Evolutionary conservation across 2,797 vertebrate species (phyloP).

Genomic region (Sparidentex hasta): DNA sequence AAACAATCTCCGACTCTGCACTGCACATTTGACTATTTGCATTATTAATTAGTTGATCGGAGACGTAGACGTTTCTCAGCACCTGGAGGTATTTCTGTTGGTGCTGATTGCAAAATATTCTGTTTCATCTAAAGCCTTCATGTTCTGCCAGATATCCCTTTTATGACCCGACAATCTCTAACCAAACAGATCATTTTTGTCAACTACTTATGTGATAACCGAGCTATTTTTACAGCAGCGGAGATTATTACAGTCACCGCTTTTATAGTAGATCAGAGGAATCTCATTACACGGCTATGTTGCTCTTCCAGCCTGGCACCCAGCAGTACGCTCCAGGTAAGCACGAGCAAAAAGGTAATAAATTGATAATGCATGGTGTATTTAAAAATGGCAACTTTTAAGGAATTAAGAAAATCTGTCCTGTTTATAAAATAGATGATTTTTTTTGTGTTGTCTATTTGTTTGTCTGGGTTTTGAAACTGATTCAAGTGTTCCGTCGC

Average conservation of each 20-base stretch:
- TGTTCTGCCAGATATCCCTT: conserved; percentile 29
- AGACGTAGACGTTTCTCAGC: background rate
- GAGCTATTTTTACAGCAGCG: conserved; percentile 56
- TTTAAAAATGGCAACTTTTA: conserved; percentile 67
- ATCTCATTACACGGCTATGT: conserved; percentile 67
- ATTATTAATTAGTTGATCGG: background rate
- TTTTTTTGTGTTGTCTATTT: conserved; percentile 10
- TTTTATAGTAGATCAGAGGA: conserved; percentile 66
- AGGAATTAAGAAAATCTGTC: conserved; percentile 54
- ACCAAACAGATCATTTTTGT: conserved; percentile 58
- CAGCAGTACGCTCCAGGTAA: conserved; percentile 53
- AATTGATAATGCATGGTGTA: conserved; percentile 47
- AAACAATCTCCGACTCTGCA: background rate
- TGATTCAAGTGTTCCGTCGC: conserved; percentile 35
- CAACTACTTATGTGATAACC: conserved; percentile 57
- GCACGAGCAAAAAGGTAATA: conserved; percentile 41
- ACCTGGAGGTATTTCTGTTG: background rate
- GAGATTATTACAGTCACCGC: conserved; percentile 58
- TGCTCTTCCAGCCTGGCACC: conserved; percentile 57
- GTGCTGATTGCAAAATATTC: background rate
- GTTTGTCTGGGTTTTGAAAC: conserved; percentile 26
- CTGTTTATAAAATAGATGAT: conserved; percentile 32
- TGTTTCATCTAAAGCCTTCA: background rate
- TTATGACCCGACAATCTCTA: conserved; percentile 30
- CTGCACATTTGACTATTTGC: background rate